These are phyloP conservation scores for Pegea sp. DNA, from an alignment of 23 tunicate genomes.

Conservation along the genomic window DNA sequence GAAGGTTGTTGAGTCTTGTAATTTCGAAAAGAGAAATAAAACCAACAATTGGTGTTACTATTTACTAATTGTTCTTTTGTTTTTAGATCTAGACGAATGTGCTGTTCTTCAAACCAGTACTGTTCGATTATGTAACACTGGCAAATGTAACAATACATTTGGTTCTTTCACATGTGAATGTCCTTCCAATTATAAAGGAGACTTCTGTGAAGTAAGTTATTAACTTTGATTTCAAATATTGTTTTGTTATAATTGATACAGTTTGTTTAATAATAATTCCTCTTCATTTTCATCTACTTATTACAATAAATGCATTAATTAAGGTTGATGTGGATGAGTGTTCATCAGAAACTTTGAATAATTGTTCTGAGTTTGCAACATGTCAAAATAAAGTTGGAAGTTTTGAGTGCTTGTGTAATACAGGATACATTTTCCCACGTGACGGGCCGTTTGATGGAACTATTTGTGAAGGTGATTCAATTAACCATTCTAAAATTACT, in stretches of 20 bases:
- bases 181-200: not conserved
- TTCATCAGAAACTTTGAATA: not conserved
- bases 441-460: constrained; percentile 7
- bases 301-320: too few species aligned
- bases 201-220: constrained; percentile 4
- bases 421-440: constrained; percentile 3
- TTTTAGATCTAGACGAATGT: constrained; percentile 20
- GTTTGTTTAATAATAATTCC: too few species aligned
- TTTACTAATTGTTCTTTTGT: not conserved
- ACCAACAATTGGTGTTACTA: not conserved
- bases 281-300: too few species aligned
- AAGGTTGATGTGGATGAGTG: constrained; percentile 10
- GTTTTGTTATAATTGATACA: too few species aligned
- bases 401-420: not conserved
- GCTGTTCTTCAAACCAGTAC: not conserved
- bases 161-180: constrained; percentile 3
- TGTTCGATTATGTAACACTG: not conserved
- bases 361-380: constrained; percentile 1
- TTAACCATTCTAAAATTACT: not conserved
- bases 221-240: too few species aligned
- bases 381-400: constrained; percentile 1
- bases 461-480: constrained; percentile 1
- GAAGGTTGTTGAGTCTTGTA: not conserved
- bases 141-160: not conserved
- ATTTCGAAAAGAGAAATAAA: not conserved